phyloP scores from a whole-genome alignment of 2,113 vertebrate genomes.

The Callipepla squamata region DNA sequence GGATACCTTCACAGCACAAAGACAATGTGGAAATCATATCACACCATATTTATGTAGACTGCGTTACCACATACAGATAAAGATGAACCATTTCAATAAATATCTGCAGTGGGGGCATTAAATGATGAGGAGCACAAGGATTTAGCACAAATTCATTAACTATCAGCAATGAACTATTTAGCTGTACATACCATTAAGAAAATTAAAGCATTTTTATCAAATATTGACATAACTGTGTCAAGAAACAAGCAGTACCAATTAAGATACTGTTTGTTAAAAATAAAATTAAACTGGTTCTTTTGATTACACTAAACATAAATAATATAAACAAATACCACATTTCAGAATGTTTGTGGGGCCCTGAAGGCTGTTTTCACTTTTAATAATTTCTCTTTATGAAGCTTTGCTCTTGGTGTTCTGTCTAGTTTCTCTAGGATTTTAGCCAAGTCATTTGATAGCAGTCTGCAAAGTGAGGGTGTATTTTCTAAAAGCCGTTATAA shows the following conservation, averaged over 20 bases:
- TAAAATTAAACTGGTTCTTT: background rate
- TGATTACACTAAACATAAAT: background rate
- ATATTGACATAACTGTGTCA: background rate
- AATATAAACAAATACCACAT: rapidly evolving
- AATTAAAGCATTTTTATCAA: background rate
- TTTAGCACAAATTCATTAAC: background rate
- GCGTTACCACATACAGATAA: background rate
- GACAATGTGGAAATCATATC: background rate
- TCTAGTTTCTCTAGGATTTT: constrained; percentile 28
- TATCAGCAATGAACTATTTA: background rate
- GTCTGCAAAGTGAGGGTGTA: background rate
- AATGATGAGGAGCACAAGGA: background rate
- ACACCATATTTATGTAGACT: constrained; percentile 16
- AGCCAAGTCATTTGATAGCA: constrained; percentile 11
- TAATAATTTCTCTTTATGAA: background rate
- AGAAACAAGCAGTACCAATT: background rate
- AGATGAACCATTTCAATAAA: background rate
- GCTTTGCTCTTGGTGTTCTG: background rate
- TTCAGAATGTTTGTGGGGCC: background rate
- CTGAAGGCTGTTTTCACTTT: background rate
- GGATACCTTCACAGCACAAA: constrained; percentile 36
- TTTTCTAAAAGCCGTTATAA: background rate
- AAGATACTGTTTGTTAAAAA: background rate
- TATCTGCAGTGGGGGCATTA: background rate
- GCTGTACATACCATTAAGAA: background rate